phyloP scores from a whole-genome alignment of 2,797 vertebrate species.

The Notamacropus eugenii region DNA sequence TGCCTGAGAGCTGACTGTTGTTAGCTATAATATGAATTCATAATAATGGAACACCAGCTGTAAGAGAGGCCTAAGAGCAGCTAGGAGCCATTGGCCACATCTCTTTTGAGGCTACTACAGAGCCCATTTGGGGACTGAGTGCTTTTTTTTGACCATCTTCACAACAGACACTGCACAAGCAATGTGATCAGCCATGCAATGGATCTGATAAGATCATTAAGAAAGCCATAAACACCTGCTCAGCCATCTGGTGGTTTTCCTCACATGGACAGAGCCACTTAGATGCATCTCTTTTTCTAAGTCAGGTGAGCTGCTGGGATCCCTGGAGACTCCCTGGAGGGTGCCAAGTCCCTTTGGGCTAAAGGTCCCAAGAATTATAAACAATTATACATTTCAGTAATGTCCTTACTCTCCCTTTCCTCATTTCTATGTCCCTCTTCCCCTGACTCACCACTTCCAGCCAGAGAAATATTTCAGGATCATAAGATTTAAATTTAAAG shows the following conservation, averaged over 20 bases:
- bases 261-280: slow-evolving; percentile 34
- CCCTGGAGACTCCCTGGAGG: background rate
- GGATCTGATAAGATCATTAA: slow-evolving; percentile 77
- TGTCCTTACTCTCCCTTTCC: background rate
- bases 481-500: background rate
- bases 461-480: background rate
- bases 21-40: background rate
- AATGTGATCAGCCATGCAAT: slow-evolving; percentile 7
- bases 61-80: background rate
- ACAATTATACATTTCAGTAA: background rate
- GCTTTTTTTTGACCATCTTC: background rate
- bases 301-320: slow-evolving; percentile 25
- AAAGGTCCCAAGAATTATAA: background rate
- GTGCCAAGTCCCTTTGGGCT: background rate
- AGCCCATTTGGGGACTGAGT: background rate
- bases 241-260: slow-evolving; percentile 71
- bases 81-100: background rate
- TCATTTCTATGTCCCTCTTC: background rate
- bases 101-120: background rate
- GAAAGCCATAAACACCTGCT: slow-evolving; percentile 69
- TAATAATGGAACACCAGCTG: background rate
- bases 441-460: background rate
- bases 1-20: background rate
- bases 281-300: slow-evolving; percentile 29
- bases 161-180: slow-evolving; percentile 22